Evolutionary conservation across 2,888 invertebrate species (phyloP), one percentile per base, ranked within the genome.

Genomic region (Lagria hirta): DNA sequence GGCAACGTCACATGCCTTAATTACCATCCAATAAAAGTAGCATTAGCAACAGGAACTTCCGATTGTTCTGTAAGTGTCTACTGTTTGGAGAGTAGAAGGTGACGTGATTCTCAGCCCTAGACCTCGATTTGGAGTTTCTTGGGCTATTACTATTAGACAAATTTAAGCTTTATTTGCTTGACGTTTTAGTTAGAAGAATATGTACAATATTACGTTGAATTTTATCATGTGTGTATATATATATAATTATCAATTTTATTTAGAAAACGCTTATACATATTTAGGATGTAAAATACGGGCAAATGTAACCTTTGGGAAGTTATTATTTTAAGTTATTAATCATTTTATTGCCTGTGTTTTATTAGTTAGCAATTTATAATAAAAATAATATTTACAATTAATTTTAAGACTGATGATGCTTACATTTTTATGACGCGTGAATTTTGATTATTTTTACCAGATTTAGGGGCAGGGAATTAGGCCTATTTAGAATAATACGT

Each of bases 21-120:
- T 54, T 96, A 94, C 75, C 96, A 97, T 72, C 89, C 93, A 20
- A 82, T 89, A 67, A 84, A 88, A 64, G 83, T 88, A 57, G 80
- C 84, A 49, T 73, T 96, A 65, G 93, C 91, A 49, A 88, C 89
- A 54, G 94, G 94, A 51, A 86, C 88, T 49, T 82, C 85, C 60
- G 95, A 95, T 74, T 85, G 84, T 57, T 82, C 85, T 51, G 83
- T 94, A 58, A 86, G 86, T 53, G 87, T 94, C 58, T 94, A 91
- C 73, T 80, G 80, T 61, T 68, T 80, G 41, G 84, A 84, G 67
- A 72, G 78, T 62, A 79, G 82, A 50, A 81, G 84, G 81, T 84
- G 83, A 83, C 82, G 77, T 69, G 69, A 68, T 54, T 74, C 75
- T 64, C 73, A 75, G 55, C 62, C 67, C 66, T 70, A 68, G 68